These are phyloP conservation scores for Chlorodrepanis virens DNA, from an alignment of 2,113 vertebrate species.

Conservation along the genomic window DNA sequence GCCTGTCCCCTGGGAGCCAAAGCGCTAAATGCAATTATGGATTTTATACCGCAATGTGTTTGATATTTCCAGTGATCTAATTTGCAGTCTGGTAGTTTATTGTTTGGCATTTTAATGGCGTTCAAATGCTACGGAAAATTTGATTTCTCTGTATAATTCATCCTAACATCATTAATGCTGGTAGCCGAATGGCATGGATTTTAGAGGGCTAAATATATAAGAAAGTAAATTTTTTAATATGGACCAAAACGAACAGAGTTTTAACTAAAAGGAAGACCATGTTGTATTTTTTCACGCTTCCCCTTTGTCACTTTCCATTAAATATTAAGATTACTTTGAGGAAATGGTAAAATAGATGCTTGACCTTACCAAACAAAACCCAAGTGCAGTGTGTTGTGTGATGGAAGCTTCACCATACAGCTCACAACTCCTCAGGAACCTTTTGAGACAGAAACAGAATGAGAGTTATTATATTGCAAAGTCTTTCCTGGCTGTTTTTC, in stretches of 20 bases:
- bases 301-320: constrained; percentile 56
- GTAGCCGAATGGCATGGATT: constrained; percentile 89
- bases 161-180: constrained; percentile 97
- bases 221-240: constrained; percentile 29
- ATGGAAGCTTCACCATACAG: not conserved
- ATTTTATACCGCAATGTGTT: constrained; percentile 99
- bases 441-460: not conserved
- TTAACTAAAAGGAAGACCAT: constrained; percentile 40
- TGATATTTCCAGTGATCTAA: constrained; percentile 99
- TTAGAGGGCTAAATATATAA: constrained; percentile 72
- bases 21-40: constrained; percentile 99
- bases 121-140: constrained; percentile 99
- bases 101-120: constrained; percentile 99
- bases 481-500: not conserved
- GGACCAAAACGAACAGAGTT: constrained; percentile 12
- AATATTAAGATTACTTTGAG: constrained; percentile 48
- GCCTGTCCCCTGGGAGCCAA: constrained; percentile 87
- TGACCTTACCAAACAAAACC: not conserved
- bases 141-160: constrained; percentile 99
- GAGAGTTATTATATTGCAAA: not conserved
- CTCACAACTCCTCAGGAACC: not conserved
- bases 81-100: constrained; percentile 99
- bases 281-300: constrained; percentile 9
- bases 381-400: not conserved
- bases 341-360: constrained; percentile 7